A percentile compares a stretch with the other conserved stretches of the same genome.
Conservation (phyloP, 2,797 vertebrate genomes). For the Sciaenops ocellatus region DNA sequence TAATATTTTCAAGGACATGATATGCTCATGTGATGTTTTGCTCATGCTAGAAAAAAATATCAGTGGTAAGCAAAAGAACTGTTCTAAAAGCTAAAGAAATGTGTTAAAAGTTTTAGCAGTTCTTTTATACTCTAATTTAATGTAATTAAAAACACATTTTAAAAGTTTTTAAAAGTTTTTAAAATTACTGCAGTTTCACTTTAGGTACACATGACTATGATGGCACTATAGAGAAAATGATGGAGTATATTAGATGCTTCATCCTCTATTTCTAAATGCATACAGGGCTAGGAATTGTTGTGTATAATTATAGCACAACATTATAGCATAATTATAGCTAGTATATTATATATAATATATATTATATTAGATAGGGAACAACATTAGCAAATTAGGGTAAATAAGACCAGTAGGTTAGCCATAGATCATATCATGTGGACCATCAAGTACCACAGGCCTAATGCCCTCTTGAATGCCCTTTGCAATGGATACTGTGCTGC, state of each 20-base stretch:
- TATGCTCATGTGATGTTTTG: not conserved
- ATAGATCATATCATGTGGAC: constrained; percentile 70
- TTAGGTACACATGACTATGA: not conserved
- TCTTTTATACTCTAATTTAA: not conserved
- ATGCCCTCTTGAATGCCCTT: constrained; percentile 48
- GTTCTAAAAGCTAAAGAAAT: not conserved
- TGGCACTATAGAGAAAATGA: not conserved
- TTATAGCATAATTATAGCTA: too few relatives aligned
- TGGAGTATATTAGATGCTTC: not conserved
- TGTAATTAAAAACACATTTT: not conserved
- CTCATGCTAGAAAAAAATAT: not conserved
- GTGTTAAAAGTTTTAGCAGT: not conserved
- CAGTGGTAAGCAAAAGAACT: not conserved
- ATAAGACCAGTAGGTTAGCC: constrained; percentile 41
- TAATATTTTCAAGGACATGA: not conserved
- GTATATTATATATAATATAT: too few relatives aligned
- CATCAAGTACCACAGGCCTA: constrained; percentile 65
- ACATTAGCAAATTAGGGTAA: constrained; percentile 55
- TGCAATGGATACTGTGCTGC: constrained; percentile 19
- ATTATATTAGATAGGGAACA: constrained; percentile 29
- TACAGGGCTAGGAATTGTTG: constrained; percentile 21
- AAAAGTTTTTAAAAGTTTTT: not conserved
- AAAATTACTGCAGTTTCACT: not conserved
- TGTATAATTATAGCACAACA: constrained; percentile 23
- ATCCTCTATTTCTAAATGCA: not conserved